Conservation (phyloP, 2,113 vertebrate species). For the Hemicordylus capensis region DNA sequence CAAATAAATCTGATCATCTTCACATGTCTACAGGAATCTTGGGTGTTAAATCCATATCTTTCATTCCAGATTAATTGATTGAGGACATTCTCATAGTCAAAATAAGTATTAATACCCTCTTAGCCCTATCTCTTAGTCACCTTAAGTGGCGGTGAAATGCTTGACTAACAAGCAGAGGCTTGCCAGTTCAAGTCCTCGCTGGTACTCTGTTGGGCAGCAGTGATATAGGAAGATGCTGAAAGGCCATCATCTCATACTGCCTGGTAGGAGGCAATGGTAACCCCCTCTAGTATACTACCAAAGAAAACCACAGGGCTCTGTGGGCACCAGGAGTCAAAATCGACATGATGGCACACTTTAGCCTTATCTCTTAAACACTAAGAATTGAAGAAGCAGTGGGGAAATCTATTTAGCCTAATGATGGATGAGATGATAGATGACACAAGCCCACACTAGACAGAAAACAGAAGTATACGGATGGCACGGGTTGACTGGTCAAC, state of each 20-base stretch:
- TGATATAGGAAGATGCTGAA: no score
- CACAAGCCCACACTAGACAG: background rate
- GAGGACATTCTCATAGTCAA: background rate
- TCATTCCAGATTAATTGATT: background rate
- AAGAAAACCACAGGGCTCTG: no score
- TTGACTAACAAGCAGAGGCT: no score
- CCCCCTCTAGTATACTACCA: no score
- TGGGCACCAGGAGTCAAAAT: no score
- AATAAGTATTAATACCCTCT: background rate
- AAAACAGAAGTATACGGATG: background rate
- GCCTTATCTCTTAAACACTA: background rate
- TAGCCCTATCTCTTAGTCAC: background rate
- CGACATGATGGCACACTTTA: no score
- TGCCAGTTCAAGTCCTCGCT: no score
- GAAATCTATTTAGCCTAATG: background rate
- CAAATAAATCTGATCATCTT: background rate
- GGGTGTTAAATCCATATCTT: background rate
- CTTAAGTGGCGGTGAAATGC: no score
- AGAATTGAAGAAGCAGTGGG: background rate
- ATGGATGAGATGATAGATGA: background rate
- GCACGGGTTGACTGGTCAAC: background rate
- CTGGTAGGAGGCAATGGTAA: no score
- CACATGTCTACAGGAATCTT: background rate
- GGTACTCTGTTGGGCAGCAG: no score
- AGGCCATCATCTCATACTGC: no score